Evolutionary conservation across 2,113 vertebrate species (phyloP), one percentile per base, ranked within the genome.

Genomic region (Amblyornis subalaris): DNA sequence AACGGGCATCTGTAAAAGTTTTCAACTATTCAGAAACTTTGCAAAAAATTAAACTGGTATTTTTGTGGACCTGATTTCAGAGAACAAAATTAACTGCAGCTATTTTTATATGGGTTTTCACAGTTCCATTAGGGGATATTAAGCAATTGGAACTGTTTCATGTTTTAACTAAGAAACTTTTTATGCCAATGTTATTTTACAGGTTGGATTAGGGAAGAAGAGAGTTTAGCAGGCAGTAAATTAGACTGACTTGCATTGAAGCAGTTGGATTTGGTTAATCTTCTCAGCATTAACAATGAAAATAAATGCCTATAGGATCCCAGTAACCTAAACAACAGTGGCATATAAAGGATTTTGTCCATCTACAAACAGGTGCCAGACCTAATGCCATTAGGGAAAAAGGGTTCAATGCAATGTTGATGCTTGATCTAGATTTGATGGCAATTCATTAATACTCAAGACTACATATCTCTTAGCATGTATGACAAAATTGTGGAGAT

Each of bases 41-140:
- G 7, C 13, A 87, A 71, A 89, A 90, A 62, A 35, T 20, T 21
- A 71, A 54, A 70, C 7, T 4, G 36, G 44, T 62, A 70, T 58
- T 89, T 86, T 60, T 70, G 26, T 78, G 36, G 53, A 64, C 31
- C 12, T 87, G 47, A 91, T 81, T 87, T 58, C 64, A 87, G 61
- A 44, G 31, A 89, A 78, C 11, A 81, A 85, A 89, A 89, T 60
- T 71, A 94, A 44, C 81, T 55, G 44, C 17, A 87, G 51, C 23
- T 95, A 95, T 92, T 94, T 91, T 94, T 89, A 20, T 55, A 74
- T 24, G 60, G 74, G 44, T 69, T 94, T 94, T 90, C 81, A 92
- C 89, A 82, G 31, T 75, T 96, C 40, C 58, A 72, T 72, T 92
- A 61, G 42, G 31, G 35, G 35, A 87, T 78, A 92, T 91, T 85